Percentiles rank a stretch among this genome's conserved stretches.
Evolutionary conservation across 2,797 vertebrate genomes (phyloP).

Genomic region (Naso thynnoides): DNA sequence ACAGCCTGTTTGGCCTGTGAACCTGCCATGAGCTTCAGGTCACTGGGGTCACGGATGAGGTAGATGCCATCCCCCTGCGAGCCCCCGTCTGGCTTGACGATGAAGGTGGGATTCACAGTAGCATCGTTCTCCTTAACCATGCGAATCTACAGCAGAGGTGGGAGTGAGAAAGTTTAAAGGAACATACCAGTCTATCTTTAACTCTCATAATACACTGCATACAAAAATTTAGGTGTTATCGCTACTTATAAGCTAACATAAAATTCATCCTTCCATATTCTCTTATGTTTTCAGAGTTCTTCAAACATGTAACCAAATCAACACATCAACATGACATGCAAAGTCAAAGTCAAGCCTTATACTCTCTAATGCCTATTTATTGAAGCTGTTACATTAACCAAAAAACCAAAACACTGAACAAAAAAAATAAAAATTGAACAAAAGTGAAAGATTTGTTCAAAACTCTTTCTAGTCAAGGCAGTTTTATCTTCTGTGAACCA

Average conservation of each 20-base stretch:
- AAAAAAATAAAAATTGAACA: too few species aligned
- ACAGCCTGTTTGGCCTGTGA: conserved; percentile 90
- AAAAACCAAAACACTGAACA: not conserved
- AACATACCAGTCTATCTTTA: too few species aligned
- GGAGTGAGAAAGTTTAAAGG: not conserved
- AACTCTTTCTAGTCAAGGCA: not conserved
- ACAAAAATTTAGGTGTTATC: not conserved
- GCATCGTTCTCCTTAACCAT: conserved; percentile 89
- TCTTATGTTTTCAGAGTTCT: not conserved
- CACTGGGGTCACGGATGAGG: conserved; percentile 94
- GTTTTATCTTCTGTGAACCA: not conserved
- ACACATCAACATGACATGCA: not conserved
- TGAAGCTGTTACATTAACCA: not conserved
- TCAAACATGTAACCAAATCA: not conserved
- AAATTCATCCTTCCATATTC: not conserved
- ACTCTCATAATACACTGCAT: conserved; percentile 3
- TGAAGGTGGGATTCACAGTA: conserved; percentile 91
- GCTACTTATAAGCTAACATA: not conserved
- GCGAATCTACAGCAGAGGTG: conserved; percentile 83
- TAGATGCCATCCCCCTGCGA: conserved; percentile 99
- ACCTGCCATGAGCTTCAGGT: conserved; percentile 86
- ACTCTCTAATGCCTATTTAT: not conserved
- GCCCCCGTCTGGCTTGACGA: conserved; percentile 96
- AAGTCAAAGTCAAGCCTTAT: not conserved
- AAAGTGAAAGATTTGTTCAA: not conserved